These are phyloP conservation scores for Diabrotica virgifera DNA, from an alignment of 1,140 invertebrate species.

Conservation along the genomic window DNA sequence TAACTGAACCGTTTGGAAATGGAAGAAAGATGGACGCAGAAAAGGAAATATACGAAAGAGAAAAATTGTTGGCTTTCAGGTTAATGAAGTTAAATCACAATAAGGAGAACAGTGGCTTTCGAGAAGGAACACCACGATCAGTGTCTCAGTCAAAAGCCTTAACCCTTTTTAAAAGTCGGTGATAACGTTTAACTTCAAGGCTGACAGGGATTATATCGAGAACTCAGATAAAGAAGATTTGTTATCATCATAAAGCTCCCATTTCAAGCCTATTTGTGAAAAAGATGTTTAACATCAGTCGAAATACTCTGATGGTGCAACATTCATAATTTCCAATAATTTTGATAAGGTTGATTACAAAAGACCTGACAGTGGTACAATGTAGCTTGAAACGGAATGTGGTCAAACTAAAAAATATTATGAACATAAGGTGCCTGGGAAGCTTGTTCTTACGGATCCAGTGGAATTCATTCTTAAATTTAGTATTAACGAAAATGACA, in stretches of 20 bases:
- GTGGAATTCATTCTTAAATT: constrained; percentile 51
- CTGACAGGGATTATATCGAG: background rate
- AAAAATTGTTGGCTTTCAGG: constrained; percentile 31
- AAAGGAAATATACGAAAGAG: constrained; percentile 23
- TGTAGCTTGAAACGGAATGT: constrained; percentile 49
- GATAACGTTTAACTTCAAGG: background rate
- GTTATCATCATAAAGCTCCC: constrained; percentile 66
- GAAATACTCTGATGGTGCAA: constrained; percentile 62
- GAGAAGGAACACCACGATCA: constrained; percentile 52
- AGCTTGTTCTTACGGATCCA: constrained; percentile 36
- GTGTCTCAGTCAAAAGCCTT: constrained; percentile 22
- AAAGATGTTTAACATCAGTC: constrained; percentile 41
- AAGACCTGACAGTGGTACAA: constrained; percentile 51
- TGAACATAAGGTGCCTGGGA: constrained; percentile 51
- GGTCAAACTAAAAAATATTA: constrained; percentile 48
- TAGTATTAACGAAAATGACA: constrained; percentile 52
- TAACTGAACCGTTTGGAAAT: background rate
- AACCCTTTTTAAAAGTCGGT: constrained; percentile 25
- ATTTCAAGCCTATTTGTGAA: constrained; percentile 72
- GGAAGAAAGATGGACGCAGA: constrained; percentile 30
- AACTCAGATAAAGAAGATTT: constrained; percentile 58
- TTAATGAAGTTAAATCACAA: constrained; percentile 54
- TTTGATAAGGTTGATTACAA: constrained; percentile 57
- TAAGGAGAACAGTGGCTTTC: constrained; percentile 56
- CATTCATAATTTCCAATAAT: constrained; percentile 63